Percentiles rank a stretch among this genome's conserved stretches.
Evolutionary conservation across 2,113 vertebrate species (phyloP).

Genomic region (Porphyrio hochstetteri): DNA sequence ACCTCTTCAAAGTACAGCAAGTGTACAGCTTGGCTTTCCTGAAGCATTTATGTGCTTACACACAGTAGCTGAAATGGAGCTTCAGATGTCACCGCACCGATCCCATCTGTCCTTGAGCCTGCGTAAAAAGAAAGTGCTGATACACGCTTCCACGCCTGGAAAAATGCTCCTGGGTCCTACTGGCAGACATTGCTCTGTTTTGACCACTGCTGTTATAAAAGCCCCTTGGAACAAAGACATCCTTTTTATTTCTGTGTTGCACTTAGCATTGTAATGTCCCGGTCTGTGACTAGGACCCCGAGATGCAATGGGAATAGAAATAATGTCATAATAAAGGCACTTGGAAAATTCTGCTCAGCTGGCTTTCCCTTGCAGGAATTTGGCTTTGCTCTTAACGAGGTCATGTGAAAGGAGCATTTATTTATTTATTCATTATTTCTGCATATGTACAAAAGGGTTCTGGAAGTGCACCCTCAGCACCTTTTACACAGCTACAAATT

Average conservation of each 20-base stretch:
- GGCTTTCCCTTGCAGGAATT: constrained; percentile 20
- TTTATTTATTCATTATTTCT: constrained; percentile 59
- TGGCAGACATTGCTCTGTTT: neutral
- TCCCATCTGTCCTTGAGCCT: constrained; percentile 12
- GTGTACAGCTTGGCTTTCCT: constrained; percentile 3
- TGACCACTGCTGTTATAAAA: neutral
- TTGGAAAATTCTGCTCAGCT: constrained; percentile 54
- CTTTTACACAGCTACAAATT: constrained; percentile 53
- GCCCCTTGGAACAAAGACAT: neutral
- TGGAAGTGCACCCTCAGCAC: constrained; percentile 58
- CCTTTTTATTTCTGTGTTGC: neutral
- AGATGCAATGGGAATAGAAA: constrained; percentile 4
- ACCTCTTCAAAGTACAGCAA: constrained; percentile 37
- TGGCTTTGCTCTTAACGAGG: constrained; percentile 52
- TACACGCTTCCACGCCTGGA: neutral
- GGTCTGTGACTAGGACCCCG: neutral
- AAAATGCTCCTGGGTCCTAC: neutral
- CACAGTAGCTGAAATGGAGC: neutral
- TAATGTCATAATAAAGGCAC: neutral
- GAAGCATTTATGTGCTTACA: neutral
- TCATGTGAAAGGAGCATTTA: constrained; percentile 50
- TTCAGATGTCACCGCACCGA: neutral
- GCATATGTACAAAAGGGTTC: constrained; percentile 25
- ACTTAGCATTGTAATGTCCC: neutral
- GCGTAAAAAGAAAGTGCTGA: constrained; percentile 10